Base-by-base conservation (phyloP, 2,888 invertebrate genomes). In the Protodeltote pygarga region DNA sequence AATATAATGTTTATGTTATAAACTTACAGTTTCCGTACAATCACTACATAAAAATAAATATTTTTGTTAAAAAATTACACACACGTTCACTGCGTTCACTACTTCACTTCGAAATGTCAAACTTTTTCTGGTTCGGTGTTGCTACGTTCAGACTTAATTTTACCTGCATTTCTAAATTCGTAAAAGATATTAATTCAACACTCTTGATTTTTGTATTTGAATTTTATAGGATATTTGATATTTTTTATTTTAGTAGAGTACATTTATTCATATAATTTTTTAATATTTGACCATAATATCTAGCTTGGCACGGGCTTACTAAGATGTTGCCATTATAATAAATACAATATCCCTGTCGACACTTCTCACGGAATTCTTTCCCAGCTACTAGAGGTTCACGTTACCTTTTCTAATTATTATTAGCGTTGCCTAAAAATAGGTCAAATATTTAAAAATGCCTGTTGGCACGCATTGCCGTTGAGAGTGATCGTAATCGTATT, bases 381-480 rank as follows among this genome's bases (percentile, higher is more conserved):
- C 76, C 79, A 81, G 81, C 77, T 81, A 83, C n/a, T n/a, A 83
- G 80, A 83, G 89, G 88, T 87, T 90, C 90, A 88, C 87, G 86
- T 90, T 92, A 91, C 88, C 86, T 89, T 89, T 89, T 78, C 79
- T 84, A 83, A 89, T 89, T 92, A 92, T 91, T 90, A 89, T 88
- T 90, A 91, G 91, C 84, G 66, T 71, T 71, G 77, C 75, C 89
- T 90, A 92, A 86, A 91, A 90, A 91, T 92, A 92, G 88, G 85
- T 83, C 83, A 87, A 84, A 91, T 85, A 87, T 90, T 87, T 88
- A 87, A 89, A 89, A 89, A 85, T 84, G 81, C 77, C 71, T 72
- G 82, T 82, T 88, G 88, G 87, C 88, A 83, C 85, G 83, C 71
- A 79, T 82, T 81, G 78, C 81, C 61, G 74, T 77, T 72, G 80